Evolutionary conservation across 2,888 invertebrate species (phyloP).

Genomic region (Volucella bombylans): DNA sequence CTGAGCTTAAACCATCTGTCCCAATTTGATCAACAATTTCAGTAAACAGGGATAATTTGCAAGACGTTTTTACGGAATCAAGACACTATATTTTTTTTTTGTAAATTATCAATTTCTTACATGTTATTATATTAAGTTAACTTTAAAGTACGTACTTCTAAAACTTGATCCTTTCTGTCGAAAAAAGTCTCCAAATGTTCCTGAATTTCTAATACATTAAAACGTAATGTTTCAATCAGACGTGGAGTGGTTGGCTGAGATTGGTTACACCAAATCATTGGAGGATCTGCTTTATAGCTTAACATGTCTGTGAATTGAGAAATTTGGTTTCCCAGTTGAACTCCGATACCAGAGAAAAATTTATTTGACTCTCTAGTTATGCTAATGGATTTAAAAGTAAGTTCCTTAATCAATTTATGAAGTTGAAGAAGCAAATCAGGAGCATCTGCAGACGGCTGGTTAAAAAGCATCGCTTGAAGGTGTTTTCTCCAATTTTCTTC

Average conservation of each 20-base stretch:
- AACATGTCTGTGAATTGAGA: slow-evolving; percentile 86
- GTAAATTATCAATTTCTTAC: neutral
- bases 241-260: slow-evolving; percentile 88
- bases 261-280: slow-evolving; percentile 93
- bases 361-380: slow-evolving; percentile 90
- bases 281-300: slow-evolving; percentile 87
- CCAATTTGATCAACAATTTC: slow-evolving; percentile 83
- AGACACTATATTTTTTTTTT: slow-evolving; percentile 84
- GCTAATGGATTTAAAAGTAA: slow-evolving; percentile 89
- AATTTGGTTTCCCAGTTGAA: slow-evolving; percentile 84
- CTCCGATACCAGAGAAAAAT: slow-evolving; percentile 85
- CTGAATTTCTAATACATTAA: slow-evolving; percentile 94
- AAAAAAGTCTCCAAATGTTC: slow-evolving; percentile 97
- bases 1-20: slow-evolving; percentile 79
- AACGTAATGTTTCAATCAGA: slow-evolving; percentile 92
- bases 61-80: slow-evolving; percentile 91
- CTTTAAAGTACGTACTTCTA: slow-evolving; percentile 85
- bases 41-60: slow-evolving; percentile 89
- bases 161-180: slow-evolving; percentile 94
- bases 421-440: slow-evolving; percentile 91
- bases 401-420: slow-evolving; percentile 91
- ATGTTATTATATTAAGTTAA: neutral
- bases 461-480: slow-evolving; percentile 86
- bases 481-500: slow-evolving; percentile 93
- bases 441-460: slow-evolving; percentile 87